Evolutionary conservation across 1,140 invertebrate genomes (phyloP).

Genomic region (Venustaconcha ellipsiformis): DNA sequence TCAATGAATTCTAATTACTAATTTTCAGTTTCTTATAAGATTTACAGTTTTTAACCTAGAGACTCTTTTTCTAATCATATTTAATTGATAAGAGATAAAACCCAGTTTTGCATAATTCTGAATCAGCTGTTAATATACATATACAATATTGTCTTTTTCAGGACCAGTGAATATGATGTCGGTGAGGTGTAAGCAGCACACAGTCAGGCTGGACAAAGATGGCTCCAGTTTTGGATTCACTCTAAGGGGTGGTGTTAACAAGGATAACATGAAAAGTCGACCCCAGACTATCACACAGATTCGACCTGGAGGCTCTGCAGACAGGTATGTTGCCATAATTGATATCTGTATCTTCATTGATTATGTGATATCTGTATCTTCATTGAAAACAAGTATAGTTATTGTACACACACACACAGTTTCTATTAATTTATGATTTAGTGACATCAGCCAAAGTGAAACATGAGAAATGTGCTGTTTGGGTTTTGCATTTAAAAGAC

Average conservation of each 20-base stretch:
- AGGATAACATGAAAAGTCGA: conserved; percentile 73
- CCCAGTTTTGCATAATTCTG: too few species aligned
- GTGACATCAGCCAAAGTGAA: too few species aligned
- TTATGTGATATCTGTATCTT: too few species aligned
- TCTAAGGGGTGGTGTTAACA: conserved; percentile 82
- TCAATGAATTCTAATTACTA: too few species aligned
- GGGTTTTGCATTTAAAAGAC: too few species aligned
- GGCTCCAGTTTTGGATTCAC: conserved; percentile 90
- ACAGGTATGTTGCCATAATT: conserved; percentile 73
- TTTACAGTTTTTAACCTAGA: too few species aligned
- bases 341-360: not conserved
- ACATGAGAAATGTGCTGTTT: too few species aligned
- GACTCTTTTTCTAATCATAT: too few species aligned
- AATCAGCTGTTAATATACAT: not conserved
- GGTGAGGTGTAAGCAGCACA: conserved; percentile 62
- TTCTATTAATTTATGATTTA: not conserved
- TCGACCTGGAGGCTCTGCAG: conserved; percentile 87
- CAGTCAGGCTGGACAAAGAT: conserved; percentile 76
- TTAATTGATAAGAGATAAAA: too few species aligned
- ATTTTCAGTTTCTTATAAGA: too few species aligned
- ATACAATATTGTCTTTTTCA: conserved; percentile 36
- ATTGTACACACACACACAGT: not conserved
- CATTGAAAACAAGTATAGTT: not conserved
- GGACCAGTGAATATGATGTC: conserved; percentile 53
- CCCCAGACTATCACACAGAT: conserved; percentile 91